Evolutionary conservation across 2,888 invertebrate species (phyloP).

Genomic region (Crioceris asparagi): DNA sequence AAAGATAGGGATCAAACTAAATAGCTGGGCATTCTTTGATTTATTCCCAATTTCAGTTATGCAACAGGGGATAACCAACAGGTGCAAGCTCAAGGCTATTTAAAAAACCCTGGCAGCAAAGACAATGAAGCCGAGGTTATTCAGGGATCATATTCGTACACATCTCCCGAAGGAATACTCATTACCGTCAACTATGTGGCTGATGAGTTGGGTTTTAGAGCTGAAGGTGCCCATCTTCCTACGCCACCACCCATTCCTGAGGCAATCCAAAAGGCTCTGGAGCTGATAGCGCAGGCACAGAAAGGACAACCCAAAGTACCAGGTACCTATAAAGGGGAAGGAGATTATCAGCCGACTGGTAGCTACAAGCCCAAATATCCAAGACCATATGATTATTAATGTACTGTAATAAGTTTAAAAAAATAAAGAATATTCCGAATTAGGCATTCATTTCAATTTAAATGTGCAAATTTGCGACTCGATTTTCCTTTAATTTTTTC

Average conservation of each 20-base stretch:
- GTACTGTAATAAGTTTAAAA: conserved; percentile 5
- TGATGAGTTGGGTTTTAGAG: conserved; percentile 68
- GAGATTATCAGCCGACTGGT: no score
- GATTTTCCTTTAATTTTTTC: no score
- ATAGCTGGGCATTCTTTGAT: no score
- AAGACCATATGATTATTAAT: conserved; percentile 11
- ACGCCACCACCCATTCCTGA: conserved; percentile 65
- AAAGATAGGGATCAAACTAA: no score
- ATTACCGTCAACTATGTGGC: conserved; percentile 56
- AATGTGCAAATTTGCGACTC: no score
- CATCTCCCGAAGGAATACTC: conserved; percentile 57
- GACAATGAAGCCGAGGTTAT: conserved; percentile 62
- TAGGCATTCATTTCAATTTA: no score
- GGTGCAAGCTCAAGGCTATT: conserved; percentile 65
- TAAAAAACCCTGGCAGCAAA: conserved; percentile 60
- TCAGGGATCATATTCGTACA: conserved; percentile 65
- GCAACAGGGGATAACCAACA: conserved; percentile 68
- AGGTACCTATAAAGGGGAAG: no score
- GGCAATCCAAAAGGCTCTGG: conserved; percentile 51
- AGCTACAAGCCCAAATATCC: conserved; percentile 19
- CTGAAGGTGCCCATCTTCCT: conserved; percentile 66
- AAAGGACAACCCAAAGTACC: conserved; percentile 21
- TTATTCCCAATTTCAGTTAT: no score
- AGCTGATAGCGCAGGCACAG: conserved; percentile 26
- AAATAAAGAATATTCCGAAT: no score